phyloP scores from a whole-genome alignment of 2,888 invertebrate genomes.

The Sisyra terminalis region DNA sequence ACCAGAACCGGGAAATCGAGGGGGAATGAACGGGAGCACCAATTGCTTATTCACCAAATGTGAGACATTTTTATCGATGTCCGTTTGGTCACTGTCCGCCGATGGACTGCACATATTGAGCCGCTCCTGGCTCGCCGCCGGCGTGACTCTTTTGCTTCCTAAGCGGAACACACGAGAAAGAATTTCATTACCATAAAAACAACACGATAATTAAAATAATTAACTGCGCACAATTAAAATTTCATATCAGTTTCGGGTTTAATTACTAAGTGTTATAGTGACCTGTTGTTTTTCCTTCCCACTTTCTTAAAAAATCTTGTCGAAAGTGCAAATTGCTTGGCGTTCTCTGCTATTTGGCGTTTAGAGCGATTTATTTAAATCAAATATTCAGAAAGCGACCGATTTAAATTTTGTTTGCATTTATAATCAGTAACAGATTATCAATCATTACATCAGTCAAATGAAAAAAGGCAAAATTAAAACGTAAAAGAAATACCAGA shows the following conservation, averaged over 20 bases:
- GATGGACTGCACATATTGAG: constrained; percentile 26
- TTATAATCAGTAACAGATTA: background rate
- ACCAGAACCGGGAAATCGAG: constrained; percentile 55
- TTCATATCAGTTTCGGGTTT: constrained; percentile 17
- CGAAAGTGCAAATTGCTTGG: too few species aligned
- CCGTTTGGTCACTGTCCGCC: constrained; percentile 26
- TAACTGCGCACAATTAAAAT: background rate
- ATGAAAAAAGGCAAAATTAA: too few species aligned
- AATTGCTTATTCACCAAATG: constrained; percentile 74
- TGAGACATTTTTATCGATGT: constrained; percentile 30
- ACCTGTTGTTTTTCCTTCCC: too few species aligned
- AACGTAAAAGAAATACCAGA: too few species aligned
- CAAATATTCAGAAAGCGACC: constrained; percentile 10
- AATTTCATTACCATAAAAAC: background rate
- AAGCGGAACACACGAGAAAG: background rate
- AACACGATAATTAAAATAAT: background rate
- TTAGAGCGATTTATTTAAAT: too few species aligned
- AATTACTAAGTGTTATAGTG: constrained; percentile 22
- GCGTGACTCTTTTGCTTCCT: constrained; percentile 13
- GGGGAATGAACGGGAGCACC: constrained; percentile 78
- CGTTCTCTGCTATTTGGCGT: too few species aligned
- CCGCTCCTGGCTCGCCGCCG: constrained; percentile 25
- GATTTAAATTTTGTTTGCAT: constrained; percentile 3
- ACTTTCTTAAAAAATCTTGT: too few species aligned
- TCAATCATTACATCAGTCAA: background rate